These are phyloP conservation scores for Trissolcus japonicus DNA, from an alignment of 2,888 invertebrate species.

Conservation along the genomic window DNA sequence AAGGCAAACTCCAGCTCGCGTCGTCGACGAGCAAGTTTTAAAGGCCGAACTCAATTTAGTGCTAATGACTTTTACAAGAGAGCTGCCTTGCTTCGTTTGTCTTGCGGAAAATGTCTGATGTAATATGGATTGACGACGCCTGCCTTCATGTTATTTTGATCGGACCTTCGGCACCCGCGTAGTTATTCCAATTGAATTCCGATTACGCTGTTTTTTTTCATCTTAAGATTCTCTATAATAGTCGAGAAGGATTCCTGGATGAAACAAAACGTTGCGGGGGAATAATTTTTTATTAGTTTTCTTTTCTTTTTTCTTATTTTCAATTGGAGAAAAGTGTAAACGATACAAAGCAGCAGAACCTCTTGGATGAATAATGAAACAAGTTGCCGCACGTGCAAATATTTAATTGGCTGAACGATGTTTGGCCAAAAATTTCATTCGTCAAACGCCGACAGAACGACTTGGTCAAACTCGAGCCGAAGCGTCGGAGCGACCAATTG, in stretches of 20 bases:
- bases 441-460: constrained; percentile 6
- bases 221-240: no score
- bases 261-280: no score
- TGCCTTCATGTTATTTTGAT: constrained; percentile 36
- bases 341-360: neutral
- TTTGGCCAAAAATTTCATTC: constrained; percentile 24
- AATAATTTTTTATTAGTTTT: no score
- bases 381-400: constrained; percentile 11
- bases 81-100: constrained; percentile 56
- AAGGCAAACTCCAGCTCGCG: constrained; percentile 50
- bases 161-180: constrained; percentile 1
- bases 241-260: no score
- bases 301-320: no score
- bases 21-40: constrained; percentile 53
- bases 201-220: neutral
- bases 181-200: neutral
- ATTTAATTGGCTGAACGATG: constrained; percentile 15
- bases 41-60: constrained; percentile 57
- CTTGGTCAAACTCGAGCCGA: constrained; percentile 8
- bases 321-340: neutral
- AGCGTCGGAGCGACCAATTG: constrained; percentile 8
- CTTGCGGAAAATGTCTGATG: constrained; percentile 55
- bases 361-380: constrained; percentile 6
- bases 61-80: constrained; percentile 58
- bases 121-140: constrained; percentile 54